Evolutionary conservation across 2,888 invertebrate genomes (phyloP).

Genomic region (Hyposoter dolosus): DNA sequence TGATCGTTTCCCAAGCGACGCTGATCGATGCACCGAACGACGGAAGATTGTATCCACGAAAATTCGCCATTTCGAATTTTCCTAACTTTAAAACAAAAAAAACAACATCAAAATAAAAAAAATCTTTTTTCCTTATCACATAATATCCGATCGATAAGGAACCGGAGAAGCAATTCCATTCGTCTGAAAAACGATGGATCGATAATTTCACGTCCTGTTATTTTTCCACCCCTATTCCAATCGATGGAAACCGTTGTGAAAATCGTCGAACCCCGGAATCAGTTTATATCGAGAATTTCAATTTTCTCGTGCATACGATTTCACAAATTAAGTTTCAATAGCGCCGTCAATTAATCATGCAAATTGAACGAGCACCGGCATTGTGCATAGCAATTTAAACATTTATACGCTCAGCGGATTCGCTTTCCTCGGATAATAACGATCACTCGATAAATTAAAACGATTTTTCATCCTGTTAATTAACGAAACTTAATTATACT

Average conservation of each 20-base stretch:
- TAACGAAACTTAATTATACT: background rate
- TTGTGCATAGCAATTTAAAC: background rate
- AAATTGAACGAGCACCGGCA: conserved; percentile 24
- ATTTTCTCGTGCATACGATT: conserved; percentile 6
- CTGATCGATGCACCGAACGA: conserved; percentile 91
- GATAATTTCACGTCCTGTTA: background rate
- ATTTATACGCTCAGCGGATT: background rate
- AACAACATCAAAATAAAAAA: background rate
- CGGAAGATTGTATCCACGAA: conserved; percentile 89
- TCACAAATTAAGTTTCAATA: background rate
- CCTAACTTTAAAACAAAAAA: background rate
- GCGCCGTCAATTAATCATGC: conserved; percentile 27
- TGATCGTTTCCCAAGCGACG: conserved; percentile 93
- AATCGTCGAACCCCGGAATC: background rate
- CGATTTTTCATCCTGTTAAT: background rate
- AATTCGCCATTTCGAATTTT: conserved; percentile 86
- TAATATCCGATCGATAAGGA: background rate
- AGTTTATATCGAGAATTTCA: background rate
- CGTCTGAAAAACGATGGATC: background rate
- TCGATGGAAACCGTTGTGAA: background rate
- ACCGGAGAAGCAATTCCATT: background rate
- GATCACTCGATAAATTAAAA: background rate
- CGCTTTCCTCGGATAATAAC: background rate
- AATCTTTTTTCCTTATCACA: background rate
- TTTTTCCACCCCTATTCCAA: background rate